phyloP scores from a whole-genome alignment of 2,888 invertebrate genomes.

The Aphodius sticticus region DNA sequence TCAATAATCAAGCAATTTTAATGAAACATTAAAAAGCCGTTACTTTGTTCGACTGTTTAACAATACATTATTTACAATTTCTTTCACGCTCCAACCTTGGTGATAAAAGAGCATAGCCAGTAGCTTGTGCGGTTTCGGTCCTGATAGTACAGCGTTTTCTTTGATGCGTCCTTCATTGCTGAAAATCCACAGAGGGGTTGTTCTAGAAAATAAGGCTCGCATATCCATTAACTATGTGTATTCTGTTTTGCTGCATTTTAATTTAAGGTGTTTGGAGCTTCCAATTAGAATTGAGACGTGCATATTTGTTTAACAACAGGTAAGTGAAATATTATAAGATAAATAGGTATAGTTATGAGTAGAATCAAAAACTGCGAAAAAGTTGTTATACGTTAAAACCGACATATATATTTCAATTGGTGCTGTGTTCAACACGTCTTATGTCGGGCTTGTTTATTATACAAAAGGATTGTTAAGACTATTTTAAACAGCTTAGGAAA shows the following conservation, averaged over 20 bases:
- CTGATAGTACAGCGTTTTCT: not conserved
- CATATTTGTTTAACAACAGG: not conserved
- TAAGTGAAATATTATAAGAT: not conserved
- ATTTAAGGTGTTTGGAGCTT: not conserved
- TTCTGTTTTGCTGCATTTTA: not conserved
- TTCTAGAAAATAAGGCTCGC: too few relatives aligned
- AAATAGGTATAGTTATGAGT: too few relatives aligned
- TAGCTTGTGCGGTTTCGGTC: not conserved
- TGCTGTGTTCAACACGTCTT: not conserved
- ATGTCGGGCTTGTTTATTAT: not conserved
- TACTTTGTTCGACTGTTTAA: conserved; percentile 10
- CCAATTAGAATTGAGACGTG: not conserved
- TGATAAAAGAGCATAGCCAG: not conserved
- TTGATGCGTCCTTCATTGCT: not conserved
- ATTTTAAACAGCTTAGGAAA: too few relatives aligned
- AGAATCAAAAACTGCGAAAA: too few relatives aligned
- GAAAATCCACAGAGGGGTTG: not conserved
- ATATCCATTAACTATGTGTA: not conserved
- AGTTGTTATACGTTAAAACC: too few relatives aligned
- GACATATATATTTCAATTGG: too few relatives aligned
- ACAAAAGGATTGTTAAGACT: not conserved
- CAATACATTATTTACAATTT: conserved; percentile 19
- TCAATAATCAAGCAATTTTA: conserved; percentile 18
- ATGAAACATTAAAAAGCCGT: conserved; percentile 24
- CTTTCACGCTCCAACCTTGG: conserved; percentile 6